Evolutionary conservation across 1,140 invertebrate genomes (phyloP).

Genomic region (Coenobita brevimanus): DNA sequence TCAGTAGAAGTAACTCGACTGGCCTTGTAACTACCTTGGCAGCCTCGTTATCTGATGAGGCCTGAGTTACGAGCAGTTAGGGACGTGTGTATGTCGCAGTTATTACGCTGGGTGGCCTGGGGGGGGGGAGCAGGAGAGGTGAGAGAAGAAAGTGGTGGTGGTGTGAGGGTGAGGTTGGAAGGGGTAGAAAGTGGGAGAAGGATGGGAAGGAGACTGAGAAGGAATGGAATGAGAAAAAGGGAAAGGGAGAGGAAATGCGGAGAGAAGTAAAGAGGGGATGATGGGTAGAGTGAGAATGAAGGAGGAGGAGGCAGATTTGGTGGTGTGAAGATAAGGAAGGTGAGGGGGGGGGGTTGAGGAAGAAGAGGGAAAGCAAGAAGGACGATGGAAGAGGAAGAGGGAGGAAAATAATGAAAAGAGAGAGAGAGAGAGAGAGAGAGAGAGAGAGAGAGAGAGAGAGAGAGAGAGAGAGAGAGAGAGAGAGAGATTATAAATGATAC

Average conservation of each 20-base stretch:
- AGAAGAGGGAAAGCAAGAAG: neutral
- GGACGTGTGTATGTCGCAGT: no score
- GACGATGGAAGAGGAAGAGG: neutral
- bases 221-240: neutral
- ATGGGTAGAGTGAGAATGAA: neutral
- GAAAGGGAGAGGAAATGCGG: neutral
- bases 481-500: neutral
- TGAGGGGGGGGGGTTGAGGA: neutral
- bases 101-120: no score
- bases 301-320: neutral
- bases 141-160: neutral
- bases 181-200: neutral
- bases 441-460: constrained; percentile 15
- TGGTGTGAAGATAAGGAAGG: neutral
- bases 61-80: no score
- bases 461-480: neutral
- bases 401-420: neutral
- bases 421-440: neutral
- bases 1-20: no score
- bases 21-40: no score
- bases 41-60: no score
- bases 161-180: neutral
- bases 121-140: no score
- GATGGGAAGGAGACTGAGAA: neutral
- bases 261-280: neutral